Evolutionary conservation across 1,140 invertebrate species (phyloP), one percentile per base, ranked within the genome.

Genomic region (Thrips palmi): DNA sequence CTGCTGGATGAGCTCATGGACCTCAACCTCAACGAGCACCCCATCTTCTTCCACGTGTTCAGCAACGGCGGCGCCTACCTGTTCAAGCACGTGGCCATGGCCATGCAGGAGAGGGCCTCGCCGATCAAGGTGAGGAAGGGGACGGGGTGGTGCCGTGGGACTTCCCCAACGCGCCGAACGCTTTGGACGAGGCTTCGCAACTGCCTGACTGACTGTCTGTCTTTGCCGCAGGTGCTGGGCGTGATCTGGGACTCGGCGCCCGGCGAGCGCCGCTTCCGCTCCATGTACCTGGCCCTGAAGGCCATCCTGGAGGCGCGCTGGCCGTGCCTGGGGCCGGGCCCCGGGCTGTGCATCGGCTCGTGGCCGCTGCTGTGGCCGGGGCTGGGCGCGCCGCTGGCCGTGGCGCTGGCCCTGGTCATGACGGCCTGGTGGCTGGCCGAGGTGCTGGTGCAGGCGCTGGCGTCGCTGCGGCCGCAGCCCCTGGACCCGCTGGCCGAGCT

Each of bases 1-100:
- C 55, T 83, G 11, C 56, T 83, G 0, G 67, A 78, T 49, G 51
- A 79, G 10, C 58, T 82, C 10, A 49, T 59, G 7, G 71, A 74
- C n/a, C 64, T 74, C 49, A 71, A 69, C 46, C 62, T 79, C 21
- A 66, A 75, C 49, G 61, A 63, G 14, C 72, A 78, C 50, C 77
- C 77, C 2, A 65, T 82, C 25, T 73, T 83, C 37, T 74, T 84
- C 49, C 80, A 84, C 45, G 65, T 79, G 23, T 83, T 85, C 52
- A 82, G 77, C 33, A 85, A 83, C 54, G 79, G 79, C 11, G 80
- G 80, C 18, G 70, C 71, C 1, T 68, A 68, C 42, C 53, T 76
- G 3, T 78, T 77, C 51, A 67, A 74, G 43, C 68, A 74, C 47
- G 63, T 77, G 20, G 66, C 67, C 20, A 47, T 65, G 25, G 69